These are phyloP conservation scores for Pararge aegeria DNA, from an alignment of 1,140 invertebrate species.

Conservation along the genomic window DNA sequence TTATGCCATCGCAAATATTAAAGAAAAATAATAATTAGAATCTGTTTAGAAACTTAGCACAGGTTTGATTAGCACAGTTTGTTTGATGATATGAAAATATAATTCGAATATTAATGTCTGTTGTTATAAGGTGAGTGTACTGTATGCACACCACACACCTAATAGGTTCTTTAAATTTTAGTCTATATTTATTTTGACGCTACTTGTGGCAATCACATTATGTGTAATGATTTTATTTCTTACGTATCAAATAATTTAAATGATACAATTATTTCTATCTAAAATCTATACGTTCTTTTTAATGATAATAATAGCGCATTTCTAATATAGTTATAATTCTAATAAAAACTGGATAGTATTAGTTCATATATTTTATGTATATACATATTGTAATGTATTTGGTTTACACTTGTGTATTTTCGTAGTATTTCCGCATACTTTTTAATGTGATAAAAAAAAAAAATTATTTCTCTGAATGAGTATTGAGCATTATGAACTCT, in stretches of 20 bases:
- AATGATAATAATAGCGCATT: constrained; percentile 23
- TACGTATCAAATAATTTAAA: constrained; percentile 14
- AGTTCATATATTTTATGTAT: constrained; percentile 5
- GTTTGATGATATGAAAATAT: not conserved
- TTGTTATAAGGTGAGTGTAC: not conserved
- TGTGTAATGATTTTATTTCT: constrained; percentile 9
- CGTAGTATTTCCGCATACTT: constrained; percentile 21
- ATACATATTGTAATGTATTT: constrained; percentile 12
- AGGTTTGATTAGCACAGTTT: not conserved
- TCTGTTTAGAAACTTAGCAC: not conserved
- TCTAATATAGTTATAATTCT: constrained; percentile 25
- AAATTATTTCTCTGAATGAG: constrained; percentile 25
- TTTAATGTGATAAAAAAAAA: constrained; percentile 31
- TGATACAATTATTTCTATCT: not conserved
- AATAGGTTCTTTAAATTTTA: not conserved
- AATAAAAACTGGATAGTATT: constrained; percentile 40
- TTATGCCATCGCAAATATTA: not conserved
- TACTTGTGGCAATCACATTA: constrained; percentile 4
- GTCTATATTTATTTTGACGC: constrained; percentile 2
- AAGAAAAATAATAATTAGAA: no score
- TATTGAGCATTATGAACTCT: constrained; percentile 18
- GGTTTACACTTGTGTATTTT: constrained; percentile 20
- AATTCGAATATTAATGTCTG: not conserved
- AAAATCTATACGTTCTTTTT: not conserved
- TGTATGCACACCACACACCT: no score